Percentiles rank a stretch among this genome's conserved stretches.
These are phyloP conservation scores for Lucilia cuprina DNA, from an alignment of 1,140 invertebrate species.

Conservation along the genomic window DNA sequence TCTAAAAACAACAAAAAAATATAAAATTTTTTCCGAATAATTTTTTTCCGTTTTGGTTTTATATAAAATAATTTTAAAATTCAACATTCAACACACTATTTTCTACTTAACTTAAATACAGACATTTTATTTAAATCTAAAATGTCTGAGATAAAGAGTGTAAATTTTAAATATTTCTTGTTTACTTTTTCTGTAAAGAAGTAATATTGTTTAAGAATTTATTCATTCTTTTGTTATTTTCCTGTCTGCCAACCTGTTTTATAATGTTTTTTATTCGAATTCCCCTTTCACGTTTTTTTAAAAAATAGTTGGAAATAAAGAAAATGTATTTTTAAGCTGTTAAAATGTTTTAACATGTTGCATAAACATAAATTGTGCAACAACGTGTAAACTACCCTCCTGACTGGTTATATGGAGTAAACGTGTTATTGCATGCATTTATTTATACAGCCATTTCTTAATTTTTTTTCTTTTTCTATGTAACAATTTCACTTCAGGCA, in stretches of 20 bases:
- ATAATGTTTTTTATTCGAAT: neutral
- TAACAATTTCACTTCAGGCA: neutral
- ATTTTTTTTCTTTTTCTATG: neutral
- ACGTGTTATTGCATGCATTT: neutral
- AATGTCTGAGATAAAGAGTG: too few relatives aligned
- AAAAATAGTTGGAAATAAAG: too few relatives aligned
- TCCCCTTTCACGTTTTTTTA: neutral
- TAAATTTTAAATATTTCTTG: too few relatives aligned
- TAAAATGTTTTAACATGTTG: conserved; percentile 52
- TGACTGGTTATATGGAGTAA: neutral
- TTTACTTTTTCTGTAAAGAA: too few relatives aligned
- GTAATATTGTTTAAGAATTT: neutral
- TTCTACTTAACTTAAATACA: too few relatives aligned
- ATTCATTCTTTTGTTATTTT: neutral
- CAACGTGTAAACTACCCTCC: conserved; percentile 62
- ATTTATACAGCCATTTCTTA: conserved; percentile 20
- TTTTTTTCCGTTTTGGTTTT: too few relatives aligned
- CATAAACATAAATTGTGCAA: conserved; percentile 62
- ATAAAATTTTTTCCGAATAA: too few relatives aligned
- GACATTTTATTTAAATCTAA: too few relatives aligned
- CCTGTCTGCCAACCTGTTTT: neutral
- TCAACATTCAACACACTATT: too few relatives aligned
- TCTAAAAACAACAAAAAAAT: too few relatives aligned
- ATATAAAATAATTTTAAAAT: too few relatives aligned
- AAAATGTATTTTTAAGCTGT: neutral